Percentiles rank a stretch among this genome's conserved stretches.
phyloP scores from a whole-genome alignment of 2,888 invertebrate genomes.

The Chymomyza fuscimana region DNA sequence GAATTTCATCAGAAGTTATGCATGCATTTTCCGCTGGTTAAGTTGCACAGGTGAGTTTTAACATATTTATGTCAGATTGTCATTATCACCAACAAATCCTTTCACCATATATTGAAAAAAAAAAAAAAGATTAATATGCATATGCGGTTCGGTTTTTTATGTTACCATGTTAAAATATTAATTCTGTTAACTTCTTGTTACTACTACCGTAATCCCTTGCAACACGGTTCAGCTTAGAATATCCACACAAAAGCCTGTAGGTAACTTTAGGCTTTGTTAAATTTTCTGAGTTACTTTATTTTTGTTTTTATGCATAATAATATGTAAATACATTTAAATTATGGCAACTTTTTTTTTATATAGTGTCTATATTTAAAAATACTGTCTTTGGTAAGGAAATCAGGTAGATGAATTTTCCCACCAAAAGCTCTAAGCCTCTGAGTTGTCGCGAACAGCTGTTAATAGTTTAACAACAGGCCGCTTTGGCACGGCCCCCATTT shows the following conservation, averaged over 20 bases:
- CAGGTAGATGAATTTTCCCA: slow-evolving; percentile 5
- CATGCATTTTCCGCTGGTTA: slow-evolving; percentile 93
- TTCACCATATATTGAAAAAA: too few species aligned
- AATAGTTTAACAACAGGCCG: slow-evolving; percentile 29
- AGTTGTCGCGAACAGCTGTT: slow-evolving; percentile 14
- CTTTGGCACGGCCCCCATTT: not conserved
- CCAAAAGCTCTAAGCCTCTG: slow-evolving; percentile 46
- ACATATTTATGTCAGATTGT: not conserved
- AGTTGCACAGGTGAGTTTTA: slow-evolving; percentile 89
- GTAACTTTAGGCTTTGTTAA: too few species aligned
- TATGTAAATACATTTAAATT: slow-evolving; percentile 13
- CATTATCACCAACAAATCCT: too few species aligned
- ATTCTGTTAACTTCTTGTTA: too few species aligned
- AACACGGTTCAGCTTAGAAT: too few species aligned
- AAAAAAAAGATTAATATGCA: too few species aligned
- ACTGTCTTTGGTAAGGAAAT: slow-evolving; percentile 65
- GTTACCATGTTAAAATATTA: too few species aligned
- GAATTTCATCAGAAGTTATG: slow-evolving; percentile 97
- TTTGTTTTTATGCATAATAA: too few species aligned
- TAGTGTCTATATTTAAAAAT: slow-evolving; percentile 49
- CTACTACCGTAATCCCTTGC: too few species aligned
- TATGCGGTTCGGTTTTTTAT: too few species aligned
- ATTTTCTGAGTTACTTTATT: too few species aligned
- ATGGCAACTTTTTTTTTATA: slow-evolving; percentile 41
- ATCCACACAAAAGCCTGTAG: too few species aligned